A percentile compares a stretch with the other conserved stretches of the same genome.
These are phyloP conservation scores for Laticauda laticaudata DNA, from an alignment of 2,113 vertebrate genomes.

Conservation along the genomic window DNA sequence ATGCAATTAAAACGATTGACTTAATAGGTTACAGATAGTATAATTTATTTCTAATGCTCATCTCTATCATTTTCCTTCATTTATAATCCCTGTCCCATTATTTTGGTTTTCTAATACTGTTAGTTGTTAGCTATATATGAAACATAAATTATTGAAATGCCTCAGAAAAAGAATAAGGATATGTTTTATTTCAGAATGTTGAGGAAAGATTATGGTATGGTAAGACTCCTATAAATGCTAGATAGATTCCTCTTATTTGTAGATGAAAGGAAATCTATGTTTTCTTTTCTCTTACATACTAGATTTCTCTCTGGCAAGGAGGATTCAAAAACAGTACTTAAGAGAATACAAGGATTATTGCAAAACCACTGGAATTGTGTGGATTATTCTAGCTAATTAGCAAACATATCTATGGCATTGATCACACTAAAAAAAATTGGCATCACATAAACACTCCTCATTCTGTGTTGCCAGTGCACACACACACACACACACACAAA, in stretches of 20 bases:
- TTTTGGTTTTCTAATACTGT: not conserved
- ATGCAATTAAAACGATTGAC: not conserved
- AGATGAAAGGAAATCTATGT: not conserved
- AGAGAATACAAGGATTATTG: not conserved
- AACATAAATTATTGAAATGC: not conserved
- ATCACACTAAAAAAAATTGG: not conserved
- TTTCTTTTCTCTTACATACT: not conserved
- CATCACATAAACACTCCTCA: not conserved
- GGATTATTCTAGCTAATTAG: not conserved
- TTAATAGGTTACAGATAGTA: not conserved
- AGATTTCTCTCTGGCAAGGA: not conserved
- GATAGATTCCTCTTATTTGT: not conserved
- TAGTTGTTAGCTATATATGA: not conserved
- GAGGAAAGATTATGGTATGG: not conserved
- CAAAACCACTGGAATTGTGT: not conserved
- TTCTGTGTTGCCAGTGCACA: not conserved
- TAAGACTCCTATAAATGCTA: not conserved
- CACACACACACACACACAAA: no score
- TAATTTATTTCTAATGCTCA: not conserved
- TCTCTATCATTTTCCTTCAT: not conserved
- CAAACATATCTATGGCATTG: not conserved
- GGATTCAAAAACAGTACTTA: not conserved
- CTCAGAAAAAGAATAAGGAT: not conserved
- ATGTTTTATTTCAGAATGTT: not conserved
- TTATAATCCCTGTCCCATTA: not conserved